Conservation (phyloP, 2,797 vertebrate species). For the Gallinago solitaria region DNA sequence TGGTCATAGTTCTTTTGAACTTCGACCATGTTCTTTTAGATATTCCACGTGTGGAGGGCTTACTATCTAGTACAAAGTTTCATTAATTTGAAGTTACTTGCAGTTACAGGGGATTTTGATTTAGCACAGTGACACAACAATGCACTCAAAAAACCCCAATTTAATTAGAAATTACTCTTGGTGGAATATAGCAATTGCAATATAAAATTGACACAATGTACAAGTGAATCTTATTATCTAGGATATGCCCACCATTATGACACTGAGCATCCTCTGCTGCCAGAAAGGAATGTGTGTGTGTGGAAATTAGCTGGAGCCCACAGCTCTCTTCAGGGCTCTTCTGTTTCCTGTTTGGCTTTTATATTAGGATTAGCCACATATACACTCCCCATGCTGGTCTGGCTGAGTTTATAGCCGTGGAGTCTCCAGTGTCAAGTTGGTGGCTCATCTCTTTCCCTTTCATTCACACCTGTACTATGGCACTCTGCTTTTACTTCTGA, state of each 20-base stretch:
- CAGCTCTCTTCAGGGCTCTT: neutral
- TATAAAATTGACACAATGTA: neutral
- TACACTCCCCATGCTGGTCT: neutral
- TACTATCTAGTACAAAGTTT: neutral
- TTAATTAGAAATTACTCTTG: neutral
- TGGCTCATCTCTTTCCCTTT: neutral
- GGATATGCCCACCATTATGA: neutral
- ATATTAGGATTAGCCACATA: neutral
- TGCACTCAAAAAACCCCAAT: neutral
- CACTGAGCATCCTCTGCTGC: neutral
- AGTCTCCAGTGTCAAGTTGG: neutral
- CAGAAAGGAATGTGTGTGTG: neutral
- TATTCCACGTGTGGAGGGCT: neutral
- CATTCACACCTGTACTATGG: accelerated
- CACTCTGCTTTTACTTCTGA: neutral
- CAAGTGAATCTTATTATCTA: neutral
- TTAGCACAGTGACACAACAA: neutral
- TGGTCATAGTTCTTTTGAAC: neutral
- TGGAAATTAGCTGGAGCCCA: neutral
- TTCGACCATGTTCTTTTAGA: neutral
- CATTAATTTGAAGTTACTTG: neutral
- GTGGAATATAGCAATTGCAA: neutral
- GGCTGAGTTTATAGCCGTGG: neutral
- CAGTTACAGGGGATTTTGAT: neutral
- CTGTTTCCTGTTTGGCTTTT: neutral